Percentiles rank a stretch among this genome's conserved stretches.
These are phyloP conservation scores for Chrysolina americana DNA, from an alignment of 2,888 invertebrate genomes.

Conservation along the genomic window DNA sequence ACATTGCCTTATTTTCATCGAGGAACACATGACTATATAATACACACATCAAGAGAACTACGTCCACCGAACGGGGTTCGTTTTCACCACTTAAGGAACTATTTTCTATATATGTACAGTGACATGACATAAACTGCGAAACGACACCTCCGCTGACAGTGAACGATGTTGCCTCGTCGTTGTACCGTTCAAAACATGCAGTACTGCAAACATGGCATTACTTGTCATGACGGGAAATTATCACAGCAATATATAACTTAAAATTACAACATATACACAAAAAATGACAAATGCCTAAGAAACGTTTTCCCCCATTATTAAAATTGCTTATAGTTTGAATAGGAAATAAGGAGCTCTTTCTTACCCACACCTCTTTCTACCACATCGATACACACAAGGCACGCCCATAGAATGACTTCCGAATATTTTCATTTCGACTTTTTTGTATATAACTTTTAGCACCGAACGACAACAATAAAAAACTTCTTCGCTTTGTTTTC, in stretches of 20 bases:
- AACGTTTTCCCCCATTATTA: slow-evolving; percentile 27
- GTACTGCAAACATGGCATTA: slow-evolving; percentile 56
- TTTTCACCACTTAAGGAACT: slow-evolving; percentile 29
- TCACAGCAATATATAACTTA: slow-evolving; percentile 64
- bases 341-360: slow-evolving; percentile 36
- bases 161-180: slow-evolving; percentile 4
- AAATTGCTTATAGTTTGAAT: slow-evolving; percentile 64
- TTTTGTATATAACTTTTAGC: slow-evolving; percentile 46
- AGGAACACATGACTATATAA: slow-evolving; percentile 35
- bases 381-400: slow-evolving; percentile 52
- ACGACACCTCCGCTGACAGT: neutral
- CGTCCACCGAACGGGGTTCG: slow-evolving; percentile 18
- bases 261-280: slow-evolving; percentile 53
- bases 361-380: slow-evolving; percentile 33
- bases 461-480: slow-evolving; percentile 48
- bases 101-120: slow-evolving; percentile 25
- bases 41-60: slow-evolving; percentile 30
- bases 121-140: slow-evolving; percentile 14
- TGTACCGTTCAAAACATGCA: slow-evolving; percentile 19
- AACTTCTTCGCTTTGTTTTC: slow-evolving; percentile 48
- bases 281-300: slow-evolving; percentile 51
- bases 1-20: slow-evolving; percentile 29
- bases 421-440: slow-evolving; percentile 28
- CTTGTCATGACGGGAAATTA: slow-evolving; percentile 65
- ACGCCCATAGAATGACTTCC: slow-evolving; percentile 49